phyloP scores from a whole-genome alignment of 2,888 invertebrate species.

The Rhodophaea formosa region DNA sequence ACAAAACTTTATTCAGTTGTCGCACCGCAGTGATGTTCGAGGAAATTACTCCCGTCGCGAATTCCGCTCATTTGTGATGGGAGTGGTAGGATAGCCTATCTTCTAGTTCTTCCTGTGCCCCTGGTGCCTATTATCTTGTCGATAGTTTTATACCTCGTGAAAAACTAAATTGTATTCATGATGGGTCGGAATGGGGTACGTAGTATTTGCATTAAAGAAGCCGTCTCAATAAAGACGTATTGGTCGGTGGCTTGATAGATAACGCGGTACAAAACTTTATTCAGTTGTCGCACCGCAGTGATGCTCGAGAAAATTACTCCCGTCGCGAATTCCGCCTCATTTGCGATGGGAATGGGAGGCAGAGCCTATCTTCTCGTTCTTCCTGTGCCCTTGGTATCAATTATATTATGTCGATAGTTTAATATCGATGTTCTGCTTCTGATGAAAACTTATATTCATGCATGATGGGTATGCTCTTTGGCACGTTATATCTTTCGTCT shows the following conservation, averaged over 20 bases:
- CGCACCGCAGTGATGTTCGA: slow-evolving; percentile 41
- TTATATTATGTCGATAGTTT: slow-evolving; percentile 27
- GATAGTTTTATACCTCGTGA: no score
- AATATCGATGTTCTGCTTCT: background rate
- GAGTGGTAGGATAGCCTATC: slow-evolving; percentile 25
- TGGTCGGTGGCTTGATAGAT: slow-evolving; percentile 64
- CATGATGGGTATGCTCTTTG: no score
- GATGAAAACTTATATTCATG: no score
- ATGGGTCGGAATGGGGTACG: no score
- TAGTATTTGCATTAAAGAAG: slow-evolving; percentile 77
- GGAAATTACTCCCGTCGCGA: slow-evolving; percentile 56
- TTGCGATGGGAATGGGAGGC: slow-evolving; percentile 34
- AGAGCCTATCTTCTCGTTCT: slow-evolving; percentile 24
- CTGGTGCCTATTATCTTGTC: no score
- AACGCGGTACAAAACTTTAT: slow-evolving; percentile 69
- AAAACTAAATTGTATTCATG: no score
- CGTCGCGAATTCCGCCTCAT: slow-evolving; percentile 55
- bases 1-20: slow-evolving; percentile 71
- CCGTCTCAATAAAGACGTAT: slow-evolving; percentile 73
- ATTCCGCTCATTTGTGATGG: slow-evolving; percentile 55
- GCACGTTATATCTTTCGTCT: no score
- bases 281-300: slow-evolving; percentile 54
- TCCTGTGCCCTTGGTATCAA: slow-evolving; percentile 18
- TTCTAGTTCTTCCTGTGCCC: slow-evolving; percentile 19
- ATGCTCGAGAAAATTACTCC: slow-evolving; percentile 53